phyloP scores from a whole-genome alignment of 2,797 vertebrate genomes.

The Phoxinus dragarum region DNA sequence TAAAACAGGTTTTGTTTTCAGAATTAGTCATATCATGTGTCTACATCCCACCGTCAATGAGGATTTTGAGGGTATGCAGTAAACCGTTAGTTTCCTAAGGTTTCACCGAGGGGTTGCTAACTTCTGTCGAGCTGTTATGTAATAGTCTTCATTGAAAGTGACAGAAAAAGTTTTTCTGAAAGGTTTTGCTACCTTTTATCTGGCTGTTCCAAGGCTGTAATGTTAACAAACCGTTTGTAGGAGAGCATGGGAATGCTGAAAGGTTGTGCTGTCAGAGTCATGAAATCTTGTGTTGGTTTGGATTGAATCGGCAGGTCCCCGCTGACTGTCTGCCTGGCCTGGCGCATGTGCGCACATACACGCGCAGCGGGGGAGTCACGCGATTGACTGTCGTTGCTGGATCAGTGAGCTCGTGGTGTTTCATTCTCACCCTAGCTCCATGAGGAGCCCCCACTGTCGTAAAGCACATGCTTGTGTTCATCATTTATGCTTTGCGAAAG shows the following conservation, averaged over 20 bases:
- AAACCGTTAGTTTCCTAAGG: neutral
- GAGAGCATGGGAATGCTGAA: conserved; percentile 17
- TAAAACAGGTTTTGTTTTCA: conserved; percentile 38
- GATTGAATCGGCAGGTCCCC: conserved; percentile 6
- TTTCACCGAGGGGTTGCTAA: neutral
- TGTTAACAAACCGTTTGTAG: conserved; percentile 8
- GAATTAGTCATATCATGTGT: conserved; percentile 31
- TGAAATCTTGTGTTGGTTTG: conserved; percentile 2
- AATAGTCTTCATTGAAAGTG: conserved; percentile 31
- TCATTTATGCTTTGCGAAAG: neutral
- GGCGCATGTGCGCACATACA: neutral
- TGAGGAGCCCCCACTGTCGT: neutral
- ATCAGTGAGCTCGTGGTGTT: conserved; percentile 6
- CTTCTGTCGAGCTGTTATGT: neutral
- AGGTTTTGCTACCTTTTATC: conserved; percentile 31
- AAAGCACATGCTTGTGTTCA: conserved; percentile 12
- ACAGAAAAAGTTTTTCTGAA: conserved; percentile 15
- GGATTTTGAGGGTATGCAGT: conserved; percentile 19
- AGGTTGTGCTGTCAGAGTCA: conserved; percentile 29
- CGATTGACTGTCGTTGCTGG: neutral
- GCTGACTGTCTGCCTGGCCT: neutral
- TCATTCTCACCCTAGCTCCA: conserved; percentile 7
- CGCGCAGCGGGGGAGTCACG: neutral
- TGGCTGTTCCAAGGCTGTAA: neutral
- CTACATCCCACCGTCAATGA: neutral